phyloP scores from a whole-genome alignment of 1,140 invertebrate genomes.

The Macrosteles quadrilineatus region DNA sequence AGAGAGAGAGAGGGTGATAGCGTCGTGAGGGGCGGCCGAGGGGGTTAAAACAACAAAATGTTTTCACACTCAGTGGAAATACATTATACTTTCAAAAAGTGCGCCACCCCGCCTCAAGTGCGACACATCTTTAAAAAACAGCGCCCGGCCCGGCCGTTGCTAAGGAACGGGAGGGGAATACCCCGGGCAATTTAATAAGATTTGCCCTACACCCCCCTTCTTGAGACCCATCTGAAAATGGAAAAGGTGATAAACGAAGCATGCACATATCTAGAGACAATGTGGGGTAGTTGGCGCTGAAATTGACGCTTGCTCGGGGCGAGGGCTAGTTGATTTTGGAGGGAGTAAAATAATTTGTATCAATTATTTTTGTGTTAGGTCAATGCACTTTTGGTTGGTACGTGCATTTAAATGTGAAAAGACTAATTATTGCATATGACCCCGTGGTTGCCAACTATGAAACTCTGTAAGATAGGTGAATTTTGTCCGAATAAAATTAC shows the following conservation, averaged over 20 bases:
- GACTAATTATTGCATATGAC: no score
- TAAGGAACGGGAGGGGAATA: slow-evolving; percentile 28
- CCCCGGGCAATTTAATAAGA: slow-evolving; percentile 50
- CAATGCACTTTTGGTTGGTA: no score
- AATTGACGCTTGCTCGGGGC: no score
- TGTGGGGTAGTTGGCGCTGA: slow-evolving; percentile 43
- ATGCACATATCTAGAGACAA: slow-evolving; percentile 40
- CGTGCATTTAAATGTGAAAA: no score
- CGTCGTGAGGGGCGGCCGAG: slow-evolving; percentile 17
- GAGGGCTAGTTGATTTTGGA: no score
- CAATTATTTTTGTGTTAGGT: no score
- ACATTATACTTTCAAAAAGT: slow-evolving; percentile 37
- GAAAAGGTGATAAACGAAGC: slow-evolving; percentile 48
- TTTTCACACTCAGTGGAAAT: slow-evolving; percentile 35
- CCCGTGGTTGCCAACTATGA: no score
- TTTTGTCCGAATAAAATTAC: no score
- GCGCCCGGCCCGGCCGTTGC: slow-evolving; percentile 26
- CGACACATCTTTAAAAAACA: slow-evolving; percentile 33
- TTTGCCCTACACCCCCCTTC: slow-evolving; percentile 41
- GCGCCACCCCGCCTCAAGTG: slow-evolving; percentile 20
- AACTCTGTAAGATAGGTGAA: no score
- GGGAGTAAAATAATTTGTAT: no score
- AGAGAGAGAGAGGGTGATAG: slow-evolving; percentile 15
- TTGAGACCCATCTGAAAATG: slow-evolving; percentile 42
- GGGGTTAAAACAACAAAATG: slow-evolving; percentile 34